Evolutionary conservation across 2,888 invertebrate genomes (phyloP).

Genomic region (Digitonthophagus gazella): DNA sequence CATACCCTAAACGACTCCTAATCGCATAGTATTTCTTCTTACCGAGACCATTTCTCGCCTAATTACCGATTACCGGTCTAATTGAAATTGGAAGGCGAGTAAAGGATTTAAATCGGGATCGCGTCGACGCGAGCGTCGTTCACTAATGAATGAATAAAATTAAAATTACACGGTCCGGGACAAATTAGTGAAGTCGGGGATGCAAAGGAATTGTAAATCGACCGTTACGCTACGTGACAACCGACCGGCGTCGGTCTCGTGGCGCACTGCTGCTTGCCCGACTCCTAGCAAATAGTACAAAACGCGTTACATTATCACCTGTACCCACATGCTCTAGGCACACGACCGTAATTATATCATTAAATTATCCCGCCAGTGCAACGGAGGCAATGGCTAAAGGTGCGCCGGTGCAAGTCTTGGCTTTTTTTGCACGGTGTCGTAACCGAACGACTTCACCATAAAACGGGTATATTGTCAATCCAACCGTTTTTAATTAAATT

Average conservation of each 20-base stretch:
- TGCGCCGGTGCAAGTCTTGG: constrained; percentile 6
- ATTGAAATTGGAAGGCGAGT: neutral
- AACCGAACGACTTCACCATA: neutral
- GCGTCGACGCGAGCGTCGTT: no score
- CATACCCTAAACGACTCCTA: neutral
- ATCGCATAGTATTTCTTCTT: neutral
- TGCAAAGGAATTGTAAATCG: constrained; percentile 3
- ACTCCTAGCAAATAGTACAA: constrained; percentile 19
- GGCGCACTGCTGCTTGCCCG: neutral
- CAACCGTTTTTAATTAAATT: no score
- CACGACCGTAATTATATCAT: constrained; percentile 38
- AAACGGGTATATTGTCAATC: no score
- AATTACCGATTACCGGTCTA: neutral
- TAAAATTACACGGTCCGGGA: neutral
- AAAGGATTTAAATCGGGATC: no score
- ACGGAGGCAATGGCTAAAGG: constrained; percentile 23
- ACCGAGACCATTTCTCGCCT: neutral
- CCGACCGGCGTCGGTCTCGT: constrained; percentile 2
- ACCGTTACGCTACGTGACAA: constrained; percentile 7
- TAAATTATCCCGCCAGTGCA: constrained; percentile 32
- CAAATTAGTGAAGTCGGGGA: neutral
- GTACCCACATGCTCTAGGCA: constrained; percentile 38
- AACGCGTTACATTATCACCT: constrained; percentile 34
- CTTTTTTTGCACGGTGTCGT: neutral
- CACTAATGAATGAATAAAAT: neutral